A percentile compares a stretch with the other conserved stretches of the same genome.
Evolutionary conservation across 2,797 vertebrate genomes (phyloP).

Genomic region (Scleropages formosus): DNA sequence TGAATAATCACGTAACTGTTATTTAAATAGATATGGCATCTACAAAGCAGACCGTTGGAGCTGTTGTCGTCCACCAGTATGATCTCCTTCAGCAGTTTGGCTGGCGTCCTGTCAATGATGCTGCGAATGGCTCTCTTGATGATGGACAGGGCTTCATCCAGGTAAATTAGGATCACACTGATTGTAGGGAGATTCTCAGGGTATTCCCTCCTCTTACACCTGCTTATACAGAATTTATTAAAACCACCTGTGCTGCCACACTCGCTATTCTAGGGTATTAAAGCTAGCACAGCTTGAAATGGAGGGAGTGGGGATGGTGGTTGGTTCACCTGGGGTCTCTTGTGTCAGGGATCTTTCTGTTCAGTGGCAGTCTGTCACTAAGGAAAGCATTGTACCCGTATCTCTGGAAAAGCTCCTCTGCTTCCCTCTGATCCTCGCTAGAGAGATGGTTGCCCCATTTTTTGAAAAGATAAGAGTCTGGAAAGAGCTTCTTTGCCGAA

Average conservation of each 20-base stretch:
- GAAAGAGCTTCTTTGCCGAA: slow-evolving; percentile 79
- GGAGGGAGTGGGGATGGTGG: too few relatives aligned
- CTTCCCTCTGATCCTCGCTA: slow-evolving; percentile 77
- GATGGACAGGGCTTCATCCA: slow-evolving; percentile 74
- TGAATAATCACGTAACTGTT: too few relatives aligned
- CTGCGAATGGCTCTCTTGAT: slow-evolving; percentile 70
- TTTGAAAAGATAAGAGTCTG: slow-evolving; percentile 77
- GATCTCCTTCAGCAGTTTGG: slow-evolving; percentile 69
- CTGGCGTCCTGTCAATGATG: slow-evolving; percentile 67
- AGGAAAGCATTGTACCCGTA: slow-evolving; percentile 92
- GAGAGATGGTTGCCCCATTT: slow-evolving; percentile 82
- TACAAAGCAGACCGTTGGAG: slow-evolving; percentile 63
- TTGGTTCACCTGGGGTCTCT: slow-evolving; percentile 56
- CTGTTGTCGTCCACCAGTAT: slow-evolving; percentile 78
- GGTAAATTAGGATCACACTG: slow-evolving; percentile 71
- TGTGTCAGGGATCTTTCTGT: slow-evolving; percentile 81
- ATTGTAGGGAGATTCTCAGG: slow-evolving; percentile 64
- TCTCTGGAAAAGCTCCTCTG: slow-evolving; percentile 76
- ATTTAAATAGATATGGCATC: too few relatives aligned
- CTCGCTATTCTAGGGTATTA: too few relatives aligned
- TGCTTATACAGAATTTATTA: too few relatives aligned
- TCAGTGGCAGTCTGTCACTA: slow-evolving; percentile 82
- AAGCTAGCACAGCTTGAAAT: too few relatives aligned
- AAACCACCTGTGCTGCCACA: too few relatives aligned
- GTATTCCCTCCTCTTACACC: slow-evolving; percentile 67